Base-by-base conservation (phyloP, 2,113 vertebrate genomes). In the Pseudorectes ferrugineus region DNA sequence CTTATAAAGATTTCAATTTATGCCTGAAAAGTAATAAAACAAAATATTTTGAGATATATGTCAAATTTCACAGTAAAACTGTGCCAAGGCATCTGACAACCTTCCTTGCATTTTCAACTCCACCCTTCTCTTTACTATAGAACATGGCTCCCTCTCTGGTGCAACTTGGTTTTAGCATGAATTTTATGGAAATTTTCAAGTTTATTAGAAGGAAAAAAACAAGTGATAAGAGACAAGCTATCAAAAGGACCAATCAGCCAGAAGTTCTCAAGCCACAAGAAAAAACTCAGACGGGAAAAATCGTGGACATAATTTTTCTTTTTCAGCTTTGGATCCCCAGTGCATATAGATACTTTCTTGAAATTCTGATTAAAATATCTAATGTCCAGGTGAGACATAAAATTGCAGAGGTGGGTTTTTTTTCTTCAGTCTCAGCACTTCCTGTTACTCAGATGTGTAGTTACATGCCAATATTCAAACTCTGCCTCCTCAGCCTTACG, bases 251-350 rank as follows among this genome's bases (percentile, higher is more conserved):
- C 3, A 81, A 35, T 36, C 33, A 75, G 7, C 24, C 48, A 81
- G 24, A 40, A 80, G 55, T 23, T 72, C 46, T 89, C 35, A 71
- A 77, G 23, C 46, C 18, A 21, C 8, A 13, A 38, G 46, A 71
- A 71, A 70, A 89, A 31, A 8, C 4, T 43, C 14, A 40, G 40
- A 40, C 40, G 4, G 23, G 12, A 67, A 75, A 74, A 91, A 36
- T 2, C 31, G 3, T 54, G 12, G 33, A 12, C 0, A 0, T 35
- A 22, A 5, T 12, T 61, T 79, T 54, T 31, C 16, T 42, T 70
- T 70, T 49, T 49, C 14, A n/a, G 17, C 16, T 79, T 83, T 73
- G n/a, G 11, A 26, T 71, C 45, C 15, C 14, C 13, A 26, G 24
- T 48, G 31, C 8, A 8, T 43, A 22, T 21, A 24, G 48, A 11